Evolutionary conservation across 2,888 invertebrate species (phyloP).

Genomic region (Pseudanteris insignis): DNA sequence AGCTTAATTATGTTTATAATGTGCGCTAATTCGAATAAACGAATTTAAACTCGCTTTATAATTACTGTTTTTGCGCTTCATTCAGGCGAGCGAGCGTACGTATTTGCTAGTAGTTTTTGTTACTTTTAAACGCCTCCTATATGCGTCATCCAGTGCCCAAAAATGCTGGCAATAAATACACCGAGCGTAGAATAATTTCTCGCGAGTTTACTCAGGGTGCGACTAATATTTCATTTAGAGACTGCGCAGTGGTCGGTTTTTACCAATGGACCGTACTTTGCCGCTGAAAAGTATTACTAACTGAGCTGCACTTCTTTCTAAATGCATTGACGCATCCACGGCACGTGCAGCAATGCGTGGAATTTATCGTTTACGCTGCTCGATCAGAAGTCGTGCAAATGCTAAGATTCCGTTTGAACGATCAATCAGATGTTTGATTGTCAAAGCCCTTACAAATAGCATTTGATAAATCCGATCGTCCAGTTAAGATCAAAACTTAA

Average conservation of each 20-base stretch:
- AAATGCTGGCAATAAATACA: constrained; percentile 38
- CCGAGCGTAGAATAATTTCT: constrained; percentile 25
- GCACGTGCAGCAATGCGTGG: constrained; percentile 29
- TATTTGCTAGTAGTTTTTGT: constrained; percentile 23
- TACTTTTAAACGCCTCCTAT: constrained; percentile 4
- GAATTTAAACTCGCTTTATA: constrained; percentile 30
- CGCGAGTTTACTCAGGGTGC: constrained; percentile 6
- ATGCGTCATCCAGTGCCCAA: constrained; percentile 1
- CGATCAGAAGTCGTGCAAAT: constrained; percentile 17
- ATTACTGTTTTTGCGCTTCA: constrained; percentile 26
- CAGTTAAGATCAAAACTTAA: background rate
- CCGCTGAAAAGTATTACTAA: background rate
- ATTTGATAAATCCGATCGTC: too few relatives aligned
- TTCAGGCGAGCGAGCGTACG: constrained; percentile 6
- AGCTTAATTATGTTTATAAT: constrained; percentile 33
- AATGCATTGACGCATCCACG: constrained; percentile 20
- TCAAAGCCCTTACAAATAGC: too few relatives aligned
- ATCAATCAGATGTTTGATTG: too few relatives aligned
- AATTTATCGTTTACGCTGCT: constrained; percentile 34
- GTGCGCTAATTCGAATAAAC: constrained; percentile 34
- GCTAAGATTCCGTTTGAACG: constrained; percentile 32
- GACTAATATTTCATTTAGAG: constrained; percentile 21
- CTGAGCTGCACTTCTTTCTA: constrained; percentile 5
- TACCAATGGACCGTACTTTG: background rate
- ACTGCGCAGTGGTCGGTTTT: background rate